Base-by-base conservation (phyloP, 2,888 invertebrate species). In the Archips xylosteana region DNA sequence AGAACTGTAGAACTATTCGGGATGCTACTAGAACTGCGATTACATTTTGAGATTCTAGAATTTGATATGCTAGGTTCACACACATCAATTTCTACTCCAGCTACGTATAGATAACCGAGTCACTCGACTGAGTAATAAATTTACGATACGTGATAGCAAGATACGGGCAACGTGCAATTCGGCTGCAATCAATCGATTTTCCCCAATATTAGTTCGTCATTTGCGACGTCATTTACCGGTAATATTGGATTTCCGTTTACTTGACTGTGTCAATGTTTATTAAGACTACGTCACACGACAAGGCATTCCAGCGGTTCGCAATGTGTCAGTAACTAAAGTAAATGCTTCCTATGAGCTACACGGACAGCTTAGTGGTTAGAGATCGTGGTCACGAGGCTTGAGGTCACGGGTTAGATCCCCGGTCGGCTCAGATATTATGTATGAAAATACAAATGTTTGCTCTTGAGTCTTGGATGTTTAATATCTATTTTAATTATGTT, bases 151-250 rank as follows among this genome's bases (percentile, higher is more conserved):
- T 32, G 65, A 65, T 51, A 51, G 47, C 47, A 4, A 36, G 5
- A 36, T 36, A 65, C 36, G 65, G n/a, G 36, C 42, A 57, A 47
- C 64, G 65, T 63, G 47, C 63, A 63, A 65, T 65, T 65, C 51
- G 36, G 51, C 15, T 49, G 65, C 51, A 49, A 51, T 36, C 32
- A 63, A 65, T 51, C 47, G 62, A 42, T 42, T 62, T 36, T 51
- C 36, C 51, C 15, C 36, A 49, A 65, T 65, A 65, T 65, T 36
- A 34, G 34, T 51, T 65, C 47, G 64, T 64, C 49, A 64, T 34
- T 34, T n/a, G n/a, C 34, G 49, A 64, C 64, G 64, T 64, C 32
- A 49, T 13, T 60, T 5, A 36, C 34, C 13, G 60, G 36, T 13
- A 39, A 36, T 39, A 60, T 39, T 39, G 39, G 60, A 8, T 60